Conservation (phyloP, 1,140 invertebrate genomes). For the Ridgeia piscesae region DNA sequence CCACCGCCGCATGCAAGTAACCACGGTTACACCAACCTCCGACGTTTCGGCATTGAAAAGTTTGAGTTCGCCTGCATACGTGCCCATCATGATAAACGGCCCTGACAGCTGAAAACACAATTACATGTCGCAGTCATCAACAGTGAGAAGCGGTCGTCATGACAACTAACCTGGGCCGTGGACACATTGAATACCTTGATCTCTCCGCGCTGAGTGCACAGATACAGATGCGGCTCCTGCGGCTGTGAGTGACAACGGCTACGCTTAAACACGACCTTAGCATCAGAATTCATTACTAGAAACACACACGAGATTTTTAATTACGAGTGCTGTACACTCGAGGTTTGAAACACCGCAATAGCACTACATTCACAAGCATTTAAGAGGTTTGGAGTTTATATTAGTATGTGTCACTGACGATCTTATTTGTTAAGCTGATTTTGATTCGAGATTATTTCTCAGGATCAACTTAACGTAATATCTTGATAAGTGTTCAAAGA, state of each 20-base stretch:
- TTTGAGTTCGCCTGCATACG: conserved; percentile 83
- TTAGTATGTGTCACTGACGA: too few species aligned
- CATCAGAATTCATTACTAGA: background rate
- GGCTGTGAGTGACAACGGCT: background rate
- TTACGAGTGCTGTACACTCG: background rate
- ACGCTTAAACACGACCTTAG: background rate
- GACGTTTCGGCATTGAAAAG: conserved; percentile 81
- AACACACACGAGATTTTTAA: background rate
- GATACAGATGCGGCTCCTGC: background rate
- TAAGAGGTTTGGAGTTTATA: too few species aligned
- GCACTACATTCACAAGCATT: too few species aligned
- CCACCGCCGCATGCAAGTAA: conserved; percentile 10
- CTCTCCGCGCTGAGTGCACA: background rate
- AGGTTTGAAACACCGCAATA: background rate
- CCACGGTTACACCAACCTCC: conserved; percentile 55
- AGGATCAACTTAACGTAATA: too few species aligned
- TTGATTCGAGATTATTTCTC: too few species aligned
- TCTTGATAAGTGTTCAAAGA: too few species aligned
- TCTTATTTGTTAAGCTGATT: too few species aligned
- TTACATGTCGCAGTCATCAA: background rate
- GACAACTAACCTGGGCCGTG: background rate
- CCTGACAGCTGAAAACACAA: conserved; percentile 68
- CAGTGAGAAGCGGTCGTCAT: background rate
- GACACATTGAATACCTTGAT: background rate
- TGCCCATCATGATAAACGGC: conserved; percentile 81